Evolutionary conservation across 2,113 vertebrate genomes (phyloP), one percentile per base, ranked within the genome.

Genomic region (Eurystomus gularis): DNA sequence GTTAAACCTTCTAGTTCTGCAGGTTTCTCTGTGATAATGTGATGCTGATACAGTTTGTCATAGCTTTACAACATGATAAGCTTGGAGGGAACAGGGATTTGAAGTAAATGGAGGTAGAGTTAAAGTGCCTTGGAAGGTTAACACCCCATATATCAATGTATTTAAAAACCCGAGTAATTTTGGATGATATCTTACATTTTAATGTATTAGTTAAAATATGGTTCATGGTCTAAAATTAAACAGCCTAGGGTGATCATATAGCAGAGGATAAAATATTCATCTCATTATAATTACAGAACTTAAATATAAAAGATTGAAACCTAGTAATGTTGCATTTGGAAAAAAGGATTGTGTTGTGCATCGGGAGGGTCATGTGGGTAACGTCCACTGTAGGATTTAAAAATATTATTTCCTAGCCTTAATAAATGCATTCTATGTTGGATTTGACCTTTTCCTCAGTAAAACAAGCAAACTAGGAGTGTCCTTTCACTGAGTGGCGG

Each of bases 211-310:
- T 96, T 96, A 96, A 97, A 96, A 96, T 96, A 95, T 86, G 65
- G 54, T 78, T 96, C 96, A 80, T 66, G 79, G 75, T 94, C 90
- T 95, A 93, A 98, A 97, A 98, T 98, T 94, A 96, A 97, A 87
- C 97, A 95, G 82, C 96, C 94, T 89, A 86, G 66, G 91, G 96
- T 98, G 96, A 96, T 97, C 96, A 96, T 97, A 98, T 86, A 87
- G 88, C 82, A 94, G 93, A 72, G 71, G 82, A 98, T 98, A 95
- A 98, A 98, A 98, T 98, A 98, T 98, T 98, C 4, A 98, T 97
- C 86, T 92, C 95, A 95, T 95, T 97, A 78, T 98, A 97, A 97
- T 98, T 97, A 97, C 90, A 91, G 97, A 93, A 96, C 83, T 94
- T 94, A 95, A 87, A 93, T 86, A 91, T 93, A 86, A 93, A 77